Evolutionary conservation across 2,888 invertebrate species (phyloP), one percentile per base, ranked within the genome.

Genomic region (Busseola fusca): DNA sequence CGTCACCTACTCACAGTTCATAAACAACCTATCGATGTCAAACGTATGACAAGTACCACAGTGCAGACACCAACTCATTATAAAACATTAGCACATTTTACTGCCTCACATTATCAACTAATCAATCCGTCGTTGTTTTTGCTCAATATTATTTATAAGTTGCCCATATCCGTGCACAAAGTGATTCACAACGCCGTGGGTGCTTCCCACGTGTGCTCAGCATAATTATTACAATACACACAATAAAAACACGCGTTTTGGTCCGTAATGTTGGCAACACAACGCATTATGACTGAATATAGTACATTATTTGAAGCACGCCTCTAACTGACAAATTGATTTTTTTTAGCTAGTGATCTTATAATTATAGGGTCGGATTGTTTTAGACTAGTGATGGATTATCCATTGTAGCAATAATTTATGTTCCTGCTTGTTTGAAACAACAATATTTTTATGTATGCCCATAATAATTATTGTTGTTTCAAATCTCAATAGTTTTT

Each of bases 131-230:
- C 86, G 81, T 74, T 72, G 81, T 83, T 86, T 82, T 85, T 87
- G 66, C 78, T 76, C 77, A 81, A 81, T 81, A 83, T 84, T 84
- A 82, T 82, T 83, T 81, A 86, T 86, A 63, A 76, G 74, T 59
- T 64, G 69, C 60, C 83, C 85, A 80, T 86, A 85, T 76, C 67
- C 52, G 78, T 45, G 57, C 48, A 62, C 82, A 57, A 64, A 74
- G 79, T 89, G 88, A 89, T 79, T 89, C 88, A 89, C 72, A 68
- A 52, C 75, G 78, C 74, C 77, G 89, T 90, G 89, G 90, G 89
- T 86, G 88, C 86, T 83, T 80, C 90, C 89, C 87, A 89, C 89
- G 79, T 80, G 69, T 70, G 73, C 69, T 64, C 70, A 6, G 48
- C 69, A 83, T 85, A 82, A 86, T 89, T 87, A 88, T 88, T 81